phyloP scores from a whole-genome alignment of 1,140 invertebrate genomes.

The Thaumatotibia leucotreta region DNA sequence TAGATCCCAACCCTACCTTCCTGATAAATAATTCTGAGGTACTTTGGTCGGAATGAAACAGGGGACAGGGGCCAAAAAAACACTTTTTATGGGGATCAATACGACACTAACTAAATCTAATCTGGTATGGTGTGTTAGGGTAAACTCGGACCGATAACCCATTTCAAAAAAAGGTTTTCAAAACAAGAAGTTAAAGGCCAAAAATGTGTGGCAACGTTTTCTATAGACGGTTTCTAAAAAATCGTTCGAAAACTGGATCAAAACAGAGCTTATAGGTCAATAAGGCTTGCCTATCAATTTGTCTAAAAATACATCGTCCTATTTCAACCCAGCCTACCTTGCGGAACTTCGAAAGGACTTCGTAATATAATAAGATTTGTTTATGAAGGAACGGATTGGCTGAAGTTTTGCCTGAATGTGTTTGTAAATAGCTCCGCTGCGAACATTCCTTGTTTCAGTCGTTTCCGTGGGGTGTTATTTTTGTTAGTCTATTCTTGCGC shows the following conservation, averaged over 20 bases:
- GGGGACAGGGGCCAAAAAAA: background rate
- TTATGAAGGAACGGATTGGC: background rate
- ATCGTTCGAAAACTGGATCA: too few species aligned
- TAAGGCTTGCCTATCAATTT: too few species aligned
- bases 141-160: too few species aligned
- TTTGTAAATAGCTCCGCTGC: background rate
- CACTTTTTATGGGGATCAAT: background rate
- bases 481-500: background rate
- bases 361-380: background rate
- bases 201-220: too few species aligned
- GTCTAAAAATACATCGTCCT: background rate
- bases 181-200: too few species aligned
- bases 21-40: slow-evolving; percentile 30
- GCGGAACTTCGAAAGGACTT: background rate
- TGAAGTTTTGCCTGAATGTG: background rate
- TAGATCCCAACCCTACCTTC: slow-evolving; percentile 19
- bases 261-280: too few species aligned
- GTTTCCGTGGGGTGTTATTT: background rate
- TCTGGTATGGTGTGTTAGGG: too few species aligned
- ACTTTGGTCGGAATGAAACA: slow-evolving; percentile 20
- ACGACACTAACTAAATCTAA: background rate
- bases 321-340: background rate
- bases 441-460: background rate
- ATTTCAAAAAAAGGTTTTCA: too few species aligned
- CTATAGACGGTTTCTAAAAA: too few species aligned